Conservation (phyloP, 2,113 vertebrate genomes). For the Microcebus lehilahytsara region DNA sequence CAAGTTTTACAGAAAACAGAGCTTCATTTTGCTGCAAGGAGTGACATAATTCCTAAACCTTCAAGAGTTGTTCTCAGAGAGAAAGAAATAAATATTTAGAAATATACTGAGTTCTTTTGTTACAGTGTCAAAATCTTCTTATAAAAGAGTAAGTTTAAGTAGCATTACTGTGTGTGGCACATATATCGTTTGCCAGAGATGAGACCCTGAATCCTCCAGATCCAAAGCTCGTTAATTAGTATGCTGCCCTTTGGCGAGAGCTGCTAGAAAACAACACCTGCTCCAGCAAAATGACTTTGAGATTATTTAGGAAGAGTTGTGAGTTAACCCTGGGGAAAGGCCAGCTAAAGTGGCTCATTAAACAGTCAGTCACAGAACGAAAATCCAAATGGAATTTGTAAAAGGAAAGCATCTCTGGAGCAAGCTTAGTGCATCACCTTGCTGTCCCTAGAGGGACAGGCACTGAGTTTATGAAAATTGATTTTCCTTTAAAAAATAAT, state of each 20-base stretch:
- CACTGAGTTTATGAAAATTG: neutral
- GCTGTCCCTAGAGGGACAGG: slow-evolving; percentile 16
- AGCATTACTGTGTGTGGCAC: neutral
- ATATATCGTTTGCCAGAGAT: neutral
- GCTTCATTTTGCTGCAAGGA: slow-evolving; percentile 13
- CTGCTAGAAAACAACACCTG: slow-evolving; percentile 50
- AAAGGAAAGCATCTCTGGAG: slow-evolving; percentile 48
- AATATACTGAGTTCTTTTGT: slow-evolving; percentile 12
- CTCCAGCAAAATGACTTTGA: slow-evolving; percentile 21
- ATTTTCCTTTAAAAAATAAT: slow-evolving; percentile 33
- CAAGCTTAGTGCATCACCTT: slow-evolving; percentile 62
- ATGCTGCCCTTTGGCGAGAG: slow-evolving; percentile 41
- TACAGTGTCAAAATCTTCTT: slow-evolving; percentile 10
- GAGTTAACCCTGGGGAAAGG: slow-evolving; percentile 60
- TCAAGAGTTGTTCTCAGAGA: slow-evolving; percentile 20
- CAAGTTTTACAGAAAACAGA: slow-evolving; percentile 23
- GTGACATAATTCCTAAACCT: neutral
- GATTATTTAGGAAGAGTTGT: slow-evolving; percentile 59
- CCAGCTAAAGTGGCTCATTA: slow-evolving; percentile 66
- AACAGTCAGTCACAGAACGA: slow-evolving; percentile 53
- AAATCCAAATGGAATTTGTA: slow-evolving; percentile 54
- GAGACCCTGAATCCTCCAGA: neutral
- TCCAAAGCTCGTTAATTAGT: slow-evolving; percentile 20
- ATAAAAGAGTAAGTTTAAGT: slow-evolving; percentile 19
- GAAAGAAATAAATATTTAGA: slow-evolving; percentile 39